Conservation (phyloP, 2,797 vertebrate genomes). For the Philypnodon macrostomus region DNA sequence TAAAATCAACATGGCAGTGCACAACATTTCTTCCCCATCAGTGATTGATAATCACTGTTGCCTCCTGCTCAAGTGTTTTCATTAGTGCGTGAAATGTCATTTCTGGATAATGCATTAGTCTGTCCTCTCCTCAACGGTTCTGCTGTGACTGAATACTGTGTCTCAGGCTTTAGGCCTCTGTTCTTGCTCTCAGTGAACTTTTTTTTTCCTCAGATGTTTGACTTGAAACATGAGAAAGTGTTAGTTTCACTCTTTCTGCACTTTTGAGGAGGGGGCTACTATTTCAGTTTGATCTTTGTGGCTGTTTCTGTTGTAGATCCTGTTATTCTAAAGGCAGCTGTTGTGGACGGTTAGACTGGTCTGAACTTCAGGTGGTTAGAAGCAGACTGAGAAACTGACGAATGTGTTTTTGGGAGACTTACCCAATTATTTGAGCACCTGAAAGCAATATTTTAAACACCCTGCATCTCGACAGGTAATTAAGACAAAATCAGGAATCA, state of each 20-base stretch:
- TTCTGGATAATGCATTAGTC: conserved; percentile 46
- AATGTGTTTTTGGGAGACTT: conserved; percentile 57
- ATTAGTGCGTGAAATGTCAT: conserved; percentile 55
- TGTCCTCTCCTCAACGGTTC: conserved; percentile 59
- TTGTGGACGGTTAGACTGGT: conserved; percentile 38
- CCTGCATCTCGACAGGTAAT: conserved; percentile 72
- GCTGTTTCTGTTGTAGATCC: conserved; percentile 53
- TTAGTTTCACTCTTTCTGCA: conserved; percentile 49
- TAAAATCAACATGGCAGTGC: conserved; percentile 31
- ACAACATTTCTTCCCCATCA: conserved; percentile 20
- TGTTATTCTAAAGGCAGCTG: conserved; percentile 61
- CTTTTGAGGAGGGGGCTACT: conserved; percentile 56
- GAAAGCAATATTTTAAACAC: conserved; percentile 79
- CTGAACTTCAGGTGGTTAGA: conserved; percentile 25
- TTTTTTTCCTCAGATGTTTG: conserved; percentile 35
- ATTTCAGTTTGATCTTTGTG: conserved; percentile 52
- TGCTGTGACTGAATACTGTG: conserved; percentile 70
- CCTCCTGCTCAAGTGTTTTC: conserved; percentile 50
- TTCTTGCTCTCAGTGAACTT: conserved; percentile 49
- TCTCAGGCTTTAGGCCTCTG: conserved; percentile 47
- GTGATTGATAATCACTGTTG: conserved; percentile 33
- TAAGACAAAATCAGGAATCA: conserved; percentile 80
- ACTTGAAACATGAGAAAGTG: conserved; percentile 33
- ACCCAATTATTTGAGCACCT: conserved; percentile 70
- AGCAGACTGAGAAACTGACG: conserved; percentile 40